Base-by-base conservation (phyloP, 2,888 invertebrate species). In the Priocnemis perturbator region DNA sequence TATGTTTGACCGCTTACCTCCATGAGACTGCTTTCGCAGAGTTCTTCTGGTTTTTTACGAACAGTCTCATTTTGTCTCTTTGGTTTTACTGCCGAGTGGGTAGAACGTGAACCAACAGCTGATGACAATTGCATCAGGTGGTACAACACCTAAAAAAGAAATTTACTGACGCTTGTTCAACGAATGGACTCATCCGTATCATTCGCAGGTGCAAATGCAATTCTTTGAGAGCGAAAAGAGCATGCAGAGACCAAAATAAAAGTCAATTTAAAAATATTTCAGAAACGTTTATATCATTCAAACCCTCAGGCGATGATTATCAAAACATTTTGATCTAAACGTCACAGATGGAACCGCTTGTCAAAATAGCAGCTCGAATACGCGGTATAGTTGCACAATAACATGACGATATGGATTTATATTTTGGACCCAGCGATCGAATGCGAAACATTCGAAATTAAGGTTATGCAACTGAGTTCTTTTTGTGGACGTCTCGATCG, bases 51-150 rank as follows among this genome's bases (percentile, higher is more conserved):
- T 50, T 67, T 67, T 47, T 77, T 76, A 57, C 56, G 74, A 64
- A 58, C 47, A 45, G 72, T 67, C 52, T 80, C 78, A 73, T 82
- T 82, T 30, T 71, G 79, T 58, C 69, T 75, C 60, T 85, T 85
- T 23, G 67, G 72, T 78, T 84, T 82, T 2, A 76, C 73, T 17
- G 79, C 75, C 65, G 85, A 81, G 7, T 81, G 78, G 19, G 81
- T 72, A 15, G 86, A 83, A 77, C 82, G 83, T 59, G 88, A 84
- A 57, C 83, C 84, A 64, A 87, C 80, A 21, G 84, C 78, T 56
- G 86, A 84, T 66, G 87, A 85, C 56, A 89, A 72, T 66, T 89
- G 89, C 45, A 86, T 84, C 73, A 89, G 81, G 70, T 89, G 88
- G 79, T 87, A 88, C 60, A 89, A 76, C 65, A 88, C 87, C 89